phyloP scores from a whole-genome alignment of 2,888 invertebrate genomes.

The Pollenia griseotomentosa region DNA sequence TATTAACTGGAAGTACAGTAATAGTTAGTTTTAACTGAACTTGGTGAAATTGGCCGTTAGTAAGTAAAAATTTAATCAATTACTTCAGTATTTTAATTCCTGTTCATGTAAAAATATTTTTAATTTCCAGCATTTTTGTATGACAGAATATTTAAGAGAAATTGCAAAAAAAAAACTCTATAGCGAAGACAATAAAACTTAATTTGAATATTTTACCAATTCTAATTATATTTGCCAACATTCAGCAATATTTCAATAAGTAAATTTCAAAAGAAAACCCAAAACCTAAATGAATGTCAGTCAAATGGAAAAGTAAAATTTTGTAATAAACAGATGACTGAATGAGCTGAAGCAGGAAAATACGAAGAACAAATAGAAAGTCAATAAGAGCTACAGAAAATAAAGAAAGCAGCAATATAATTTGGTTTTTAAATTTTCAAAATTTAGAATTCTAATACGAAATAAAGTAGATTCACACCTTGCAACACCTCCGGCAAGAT shows the following conservation, averaged over 20 bases:
- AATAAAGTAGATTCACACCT: conserved; percentile 37
- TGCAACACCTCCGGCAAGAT: background rate
- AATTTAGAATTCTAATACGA: background rate
- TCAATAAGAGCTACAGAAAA: conserved; percentile 33
- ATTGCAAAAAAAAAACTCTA: conserved; percentile 29
- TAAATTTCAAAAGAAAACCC: conserved; percentile 17
- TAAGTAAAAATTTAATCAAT: too few species aligned
- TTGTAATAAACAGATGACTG: conserved; percentile 11
- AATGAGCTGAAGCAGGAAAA: conserved; percentile 52
- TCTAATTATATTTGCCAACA: conserved; percentile 79
- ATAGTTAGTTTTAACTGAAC: too few species aligned
- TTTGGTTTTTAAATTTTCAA: conserved; percentile 6
- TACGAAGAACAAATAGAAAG: conserved; percentile 30
- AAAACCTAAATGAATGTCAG: conserved; percentile 45
- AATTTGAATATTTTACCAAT: conserved; percentile 78
- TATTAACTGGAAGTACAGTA: too few species aligned
- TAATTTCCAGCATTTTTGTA: background rate
- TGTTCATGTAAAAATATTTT: background rate
- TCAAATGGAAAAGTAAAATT: conserved; percentile 45
- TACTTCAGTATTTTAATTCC: too few species aligned
- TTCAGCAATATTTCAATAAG: conserved; percentile 74
- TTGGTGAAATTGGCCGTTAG: too few species aligned
- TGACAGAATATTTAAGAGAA: background rate
- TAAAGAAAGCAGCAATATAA: conserved; percentile 11
- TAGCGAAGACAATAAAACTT: conserved; percentile 71